A percentile compares a stretch with the other conserved stretches of the same genome.
Evolutionary conservation across 2,113 vertebrate genomes (phyloP).

Genomic region (Lasiurus cinereus): DNA sequence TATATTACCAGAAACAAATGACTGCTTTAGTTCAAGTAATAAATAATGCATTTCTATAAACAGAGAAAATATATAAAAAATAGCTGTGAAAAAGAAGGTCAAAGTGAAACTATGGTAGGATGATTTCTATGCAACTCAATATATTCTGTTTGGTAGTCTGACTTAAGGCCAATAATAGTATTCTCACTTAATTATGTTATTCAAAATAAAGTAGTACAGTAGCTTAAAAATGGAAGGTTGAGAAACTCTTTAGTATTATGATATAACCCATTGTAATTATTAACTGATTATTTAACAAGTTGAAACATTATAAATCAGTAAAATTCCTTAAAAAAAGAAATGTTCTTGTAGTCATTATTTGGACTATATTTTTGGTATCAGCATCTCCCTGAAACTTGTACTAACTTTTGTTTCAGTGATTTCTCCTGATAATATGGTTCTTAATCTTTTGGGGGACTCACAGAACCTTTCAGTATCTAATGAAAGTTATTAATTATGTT

Average conservation of each 20-base stretch:
- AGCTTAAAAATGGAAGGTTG: conserved; percentile 57
- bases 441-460: not conserved
- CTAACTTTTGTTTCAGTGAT: not conserved
- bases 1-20: conserved; percentile 67
- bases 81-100: conserved; percentile 60
- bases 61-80: conserved; percentile 21
- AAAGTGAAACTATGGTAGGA: conserved; percentile 44
- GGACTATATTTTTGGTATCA: not conserved
- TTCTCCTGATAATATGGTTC: not conserved
- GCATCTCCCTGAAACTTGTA: not conserved
- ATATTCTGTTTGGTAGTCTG: conserved; percentile 43
- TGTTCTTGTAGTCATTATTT: not conserved
- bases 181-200: conserved; percentile 12
- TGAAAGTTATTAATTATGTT: not conserved
- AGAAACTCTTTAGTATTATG: conserved; percentile 34
- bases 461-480: not conserved
- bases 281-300: conserved; percentile 48
- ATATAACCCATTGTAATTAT: conserved; percentile 11
- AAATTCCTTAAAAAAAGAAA: not conserved
- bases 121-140: conserved; percentile 12
- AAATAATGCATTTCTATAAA: conserved; percentile 72
- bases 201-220: conserved; percentile 52
- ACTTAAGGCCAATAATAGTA: conserved; percentile 37
- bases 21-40: conserved; percentile 68
- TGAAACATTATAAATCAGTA: conserved; percentile 10